A percentile compares a stretch with the other conserved stretches of the same genome.
phyloP scores from a whole-genome alignment of 2,797 vertebrate genomes.

The Amazona ochrocephala region DNA sequence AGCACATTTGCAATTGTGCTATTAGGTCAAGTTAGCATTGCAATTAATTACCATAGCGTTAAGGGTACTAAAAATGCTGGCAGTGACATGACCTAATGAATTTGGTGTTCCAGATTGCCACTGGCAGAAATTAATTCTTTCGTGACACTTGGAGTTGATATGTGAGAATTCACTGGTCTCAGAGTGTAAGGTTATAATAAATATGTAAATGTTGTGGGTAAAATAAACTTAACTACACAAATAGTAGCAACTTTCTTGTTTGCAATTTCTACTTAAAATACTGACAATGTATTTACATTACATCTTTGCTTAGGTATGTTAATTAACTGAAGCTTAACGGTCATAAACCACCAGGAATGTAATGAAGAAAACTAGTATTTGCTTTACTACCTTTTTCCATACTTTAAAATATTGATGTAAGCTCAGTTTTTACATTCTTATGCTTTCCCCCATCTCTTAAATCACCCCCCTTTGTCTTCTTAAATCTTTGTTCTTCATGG shows the following conservation, averaged over 20 bases:
- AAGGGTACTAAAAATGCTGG: constrained; percentile 19
- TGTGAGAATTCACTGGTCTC: not conserved
- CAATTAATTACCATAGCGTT: constrained; percentile 18
- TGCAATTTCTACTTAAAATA: constrained; percentile 21
- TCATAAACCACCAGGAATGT: constrained; percentile 71
- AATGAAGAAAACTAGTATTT: constrained; percentile 60
- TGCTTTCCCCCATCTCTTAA: not conserved
- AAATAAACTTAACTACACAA: constrained; percentile 23
- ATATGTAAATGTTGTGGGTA: not conserved
- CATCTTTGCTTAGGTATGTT: constrained; percentile 56
- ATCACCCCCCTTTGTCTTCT: not conserved
- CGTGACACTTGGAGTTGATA: not conserved
- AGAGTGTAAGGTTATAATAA: not conserved
- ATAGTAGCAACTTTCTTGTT: constrained; percentile 12
- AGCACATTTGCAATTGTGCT: constrained; percentile 27
- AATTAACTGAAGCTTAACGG: constrained; percentile 64
- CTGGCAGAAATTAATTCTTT: constrained; percentile 12
- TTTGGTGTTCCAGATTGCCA: not conserved
- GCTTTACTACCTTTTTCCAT: constrained; percentile 59
- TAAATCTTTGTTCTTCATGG: constrained; percentile 50
- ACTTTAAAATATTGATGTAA: constrained; percentile 59
- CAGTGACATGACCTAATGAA: constrained; percentile 12
- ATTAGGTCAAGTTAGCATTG: constrained; percentile 27
- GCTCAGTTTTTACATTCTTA: constrained; percentile 51
- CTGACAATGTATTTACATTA: constrained; percentile 58